These are phyloP conservation scores for Drosophila lacteicornis DNA, from an alignment of 1,140 invertebrate genomes.

Conservation along the genomic window DNA sequence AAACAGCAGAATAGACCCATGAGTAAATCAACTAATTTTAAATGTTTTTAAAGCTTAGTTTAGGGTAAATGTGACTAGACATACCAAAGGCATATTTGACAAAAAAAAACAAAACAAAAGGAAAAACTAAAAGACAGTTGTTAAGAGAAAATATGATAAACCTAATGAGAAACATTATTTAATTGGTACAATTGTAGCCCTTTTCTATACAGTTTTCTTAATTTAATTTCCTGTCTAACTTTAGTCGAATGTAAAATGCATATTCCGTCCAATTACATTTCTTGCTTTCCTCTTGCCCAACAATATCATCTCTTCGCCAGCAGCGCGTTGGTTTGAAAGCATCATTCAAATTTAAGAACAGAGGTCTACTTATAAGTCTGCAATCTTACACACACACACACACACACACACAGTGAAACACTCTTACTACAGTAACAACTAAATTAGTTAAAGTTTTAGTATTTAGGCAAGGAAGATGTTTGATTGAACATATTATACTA, in stretches of 20 bases:
- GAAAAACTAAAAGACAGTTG: slow-evolving; percentile 40
- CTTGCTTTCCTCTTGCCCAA: slow-evolving; percentile 76
- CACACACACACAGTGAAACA: slow-evolving; percentile 34
- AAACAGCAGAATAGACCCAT: slow-evolving; percentile 42
- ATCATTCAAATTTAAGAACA: slow-evolving; percentile 45
- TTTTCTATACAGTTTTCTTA: slow-evolving; percentile 32
- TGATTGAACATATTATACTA: slow-evolving; percentile 77
- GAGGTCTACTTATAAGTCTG: slow-evolving; percentile 58
- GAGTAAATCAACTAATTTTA: slow-evolving; percentile 51
- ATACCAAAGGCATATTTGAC: slow-evolving; percentile 84
- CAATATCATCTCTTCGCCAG: slow-evolving; percentile 32
- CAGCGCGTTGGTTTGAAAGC: slow-evolving; percentile 32
- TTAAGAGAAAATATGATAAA: slow-evolving; percentile 43
- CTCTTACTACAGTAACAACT: slow-evolving; percentile 30
- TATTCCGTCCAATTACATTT: slow-evolving; percentile 83
- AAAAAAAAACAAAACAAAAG: slow-evolving; percentile 39
- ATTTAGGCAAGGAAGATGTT: slow-evolving; percentile 45
- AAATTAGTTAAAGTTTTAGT: slow-evolving; percentile 60
- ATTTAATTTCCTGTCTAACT: slow-evolving; percentile 59
- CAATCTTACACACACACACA: slow-evolving; percentile 37
- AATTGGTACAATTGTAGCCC: slow-evolving; percentile 50
- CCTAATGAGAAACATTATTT: slow-evolving; percentile 31
- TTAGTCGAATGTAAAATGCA: slow-evolving; percentile 77
- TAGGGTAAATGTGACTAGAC: slow-evolving; percentile 76
- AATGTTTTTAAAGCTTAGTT: slow-evolving; percentile 73